Evolutionary conservation across 1,140 invertebrate species (phyloP).

Genomic region (Colletes latitarsis): DNA sequence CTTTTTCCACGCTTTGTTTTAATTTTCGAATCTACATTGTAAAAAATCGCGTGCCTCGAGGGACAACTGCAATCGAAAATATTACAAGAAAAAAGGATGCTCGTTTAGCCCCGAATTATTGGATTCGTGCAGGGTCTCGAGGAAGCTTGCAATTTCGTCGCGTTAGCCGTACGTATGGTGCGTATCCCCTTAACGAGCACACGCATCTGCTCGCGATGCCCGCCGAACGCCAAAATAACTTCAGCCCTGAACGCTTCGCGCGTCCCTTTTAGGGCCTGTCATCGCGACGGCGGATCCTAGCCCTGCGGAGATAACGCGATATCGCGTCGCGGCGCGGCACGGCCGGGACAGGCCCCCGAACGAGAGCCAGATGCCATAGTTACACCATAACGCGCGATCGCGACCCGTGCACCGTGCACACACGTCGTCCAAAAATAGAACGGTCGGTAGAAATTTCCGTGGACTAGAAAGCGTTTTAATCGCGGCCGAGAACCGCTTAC

Average conservation of each 20-base stretch:
- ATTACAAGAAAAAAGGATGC: too few relatives aligned
- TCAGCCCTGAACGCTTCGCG: neutral
- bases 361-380: conserved; percentile 13
- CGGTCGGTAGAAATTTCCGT: conserved; percentile 13
- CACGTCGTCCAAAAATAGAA: conserved; percentile 21
- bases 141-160: too few relatives aligned
- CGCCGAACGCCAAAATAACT: conserved; percentile 21
- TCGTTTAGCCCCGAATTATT: too few relatives aligned
- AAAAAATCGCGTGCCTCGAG: too few relatives aligned
- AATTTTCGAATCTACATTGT: too few relatives aligned
- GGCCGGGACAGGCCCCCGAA: neutral
- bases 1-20: too few relatives aligned
- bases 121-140: too few relatives aligned
- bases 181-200: conserved; percentile 52
- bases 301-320: conserved; percentile 23
- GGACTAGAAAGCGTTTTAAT: conserved; percentile 22
- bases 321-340: conserved; percentile 20
- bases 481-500: neutral
- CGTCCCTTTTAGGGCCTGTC: conserved; percentile 31
- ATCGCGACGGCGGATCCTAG: neutral
- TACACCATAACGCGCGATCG: conserved; percentile 35
- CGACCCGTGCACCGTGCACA: conserved; percentile 5
- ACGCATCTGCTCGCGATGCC: neutral
- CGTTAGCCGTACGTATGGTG: too few relatives aligned
- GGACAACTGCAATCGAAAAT: too few relatives aligned